Evolutionary conservation across 2,888 invertebrate genomes (phyloP), one percentile per base, ranked within the genome.

Genomic region (Gibbula magus): DNA sequence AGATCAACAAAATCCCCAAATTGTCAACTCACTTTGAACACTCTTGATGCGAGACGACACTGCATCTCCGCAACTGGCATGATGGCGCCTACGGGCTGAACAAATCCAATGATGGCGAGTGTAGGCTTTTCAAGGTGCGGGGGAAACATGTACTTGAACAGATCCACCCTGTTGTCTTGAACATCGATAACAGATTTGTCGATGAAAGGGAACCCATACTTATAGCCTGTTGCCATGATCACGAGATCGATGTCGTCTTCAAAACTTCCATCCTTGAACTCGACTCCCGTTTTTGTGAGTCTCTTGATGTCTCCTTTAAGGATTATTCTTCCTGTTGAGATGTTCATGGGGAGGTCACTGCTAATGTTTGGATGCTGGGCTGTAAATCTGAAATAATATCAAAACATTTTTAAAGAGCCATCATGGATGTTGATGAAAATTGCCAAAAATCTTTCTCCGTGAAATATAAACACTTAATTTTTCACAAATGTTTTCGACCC

Each of bases 41-140:
- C 89, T 56, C 87, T 86, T 0, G 90, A 90, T 66, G 93, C 93
- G 84, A 93, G 90, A 8, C 94, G 88, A 53, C 93, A 91, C 85
- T 94, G 94, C 86, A 94, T 86, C 84, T 94, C 94, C n/a, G 92
- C 88, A 0, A 94, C 92, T 0, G 94, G 94, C 88, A 93, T 92
- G n/a, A 94, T 88, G 2, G 93, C 92, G 10, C 94, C 94, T 20
- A 91, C 84, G 0, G 93, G 93, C 87, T 94, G 93, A 32, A 93
- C 86, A 78, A 91, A 91, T 8, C 93, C 94, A 79, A 94, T 92
- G 20, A 94, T 88, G 39, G 93, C 93, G 67, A 94, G 85, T 0
- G 93, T 93, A 10, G 82, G 83, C 5, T 88, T 88, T 29, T 85
- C 80, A 16, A 92, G 84, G 35, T 91, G 86, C 0, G 93, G 92